These are phyloP conservation scores for Mythimna vitellina DNA, from an alignment of 2,888 invertebrate species.

Conservation along the genomic window DNA sequence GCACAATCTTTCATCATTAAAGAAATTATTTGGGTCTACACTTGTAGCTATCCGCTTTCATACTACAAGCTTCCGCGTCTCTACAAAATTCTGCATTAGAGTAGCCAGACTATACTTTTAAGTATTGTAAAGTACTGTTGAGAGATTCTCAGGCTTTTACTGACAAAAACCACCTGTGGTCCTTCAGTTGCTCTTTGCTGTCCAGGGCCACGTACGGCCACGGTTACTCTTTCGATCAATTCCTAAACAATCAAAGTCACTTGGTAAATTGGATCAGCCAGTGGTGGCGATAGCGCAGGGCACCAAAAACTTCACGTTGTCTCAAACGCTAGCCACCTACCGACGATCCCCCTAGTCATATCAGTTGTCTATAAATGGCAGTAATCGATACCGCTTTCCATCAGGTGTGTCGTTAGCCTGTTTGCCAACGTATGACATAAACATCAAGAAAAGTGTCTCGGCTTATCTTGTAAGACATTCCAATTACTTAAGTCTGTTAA, in stretches of 20 bases:
- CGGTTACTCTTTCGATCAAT: too few species aligned
- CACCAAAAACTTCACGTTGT: background rate
- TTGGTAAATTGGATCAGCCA: background rate
- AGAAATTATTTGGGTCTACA: background rate
- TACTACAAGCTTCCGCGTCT: background rate
- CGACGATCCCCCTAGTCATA: background rate
- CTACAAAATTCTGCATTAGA: background rate
- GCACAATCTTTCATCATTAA: background rate
- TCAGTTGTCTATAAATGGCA: background rate
- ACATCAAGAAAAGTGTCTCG: slow-evolving; percentile 1
- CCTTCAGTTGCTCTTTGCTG: too few species aligned
- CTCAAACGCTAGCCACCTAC: background rate
- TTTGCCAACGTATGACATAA: slow-evolving; percentile 19
- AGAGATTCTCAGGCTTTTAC: too few species aligned
- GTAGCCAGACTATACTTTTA: too few species aligned
- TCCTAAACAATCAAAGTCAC: background rate
- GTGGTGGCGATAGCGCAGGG: background rate
- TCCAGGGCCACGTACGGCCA: too few species aligned
- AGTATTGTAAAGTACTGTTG: too few species aligned
- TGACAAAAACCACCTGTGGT: too few species aligned
- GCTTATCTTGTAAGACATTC: background rate
- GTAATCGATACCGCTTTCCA: slow-evolving; percentile 13
- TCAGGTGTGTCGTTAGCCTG: slow-evolving; percentile 6
- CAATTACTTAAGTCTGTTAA: slow-evolving; percentile 11
- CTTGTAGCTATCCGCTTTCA: background rate